Base-by-base conservation (phyloP, 2,888 invertebrate genomes). In the Cephus nigrinus region DNA sequence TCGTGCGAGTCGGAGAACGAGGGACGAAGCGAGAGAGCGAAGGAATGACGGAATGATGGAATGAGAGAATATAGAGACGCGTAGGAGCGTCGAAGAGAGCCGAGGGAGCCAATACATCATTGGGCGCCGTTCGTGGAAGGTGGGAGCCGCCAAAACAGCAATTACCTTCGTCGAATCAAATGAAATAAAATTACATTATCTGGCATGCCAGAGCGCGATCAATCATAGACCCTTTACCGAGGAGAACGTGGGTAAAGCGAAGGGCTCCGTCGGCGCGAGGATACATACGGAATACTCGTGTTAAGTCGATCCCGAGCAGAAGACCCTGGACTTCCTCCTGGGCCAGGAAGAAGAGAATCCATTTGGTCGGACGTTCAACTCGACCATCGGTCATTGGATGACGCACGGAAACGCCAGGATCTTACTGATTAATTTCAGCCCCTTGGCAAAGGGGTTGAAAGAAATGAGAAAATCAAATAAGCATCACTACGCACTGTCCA, bases 151-250 rank as follows among this genome's bases (percentile, higher is more conserved):
- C 91, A 88, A 90, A 90, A 91, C 87, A 89, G 90, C 91, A 91
- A 91, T 91, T 91, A 91, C 90, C 89, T 85, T 82, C 87, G 86
- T 81, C 87, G 87, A 91, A 91, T 90, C 90, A 90, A 91, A 91
- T 91, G 90, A 91, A 91, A 91, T 91, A 91, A 91, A 91, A 91
- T 91, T 91, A 90, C 90, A 90, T 91, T 91, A 90, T 90, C 90
- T 88, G 89, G 90, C 91, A 91, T 91, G 91, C 89, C 88, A 91
- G 85, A 87, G 83, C 79, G 84, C 90, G 88, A 91, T 91, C 90
- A 90, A 91, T 91, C 91, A 91, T 89, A 86, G 84, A 87, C 88
- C 88, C 87, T 89, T 90, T 71, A 71, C 71, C 71, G 71, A 32
- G 31, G 75, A 36, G 75, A 40, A 72, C 75, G 74, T 68, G 36